A percentile compares a stretch with the other conserved stretches of the same genome.
phyloP scores from a whole-genome alignment of 53 echinoderm and acorn worm species.

The Temnopleurus reevesii region DNA sequence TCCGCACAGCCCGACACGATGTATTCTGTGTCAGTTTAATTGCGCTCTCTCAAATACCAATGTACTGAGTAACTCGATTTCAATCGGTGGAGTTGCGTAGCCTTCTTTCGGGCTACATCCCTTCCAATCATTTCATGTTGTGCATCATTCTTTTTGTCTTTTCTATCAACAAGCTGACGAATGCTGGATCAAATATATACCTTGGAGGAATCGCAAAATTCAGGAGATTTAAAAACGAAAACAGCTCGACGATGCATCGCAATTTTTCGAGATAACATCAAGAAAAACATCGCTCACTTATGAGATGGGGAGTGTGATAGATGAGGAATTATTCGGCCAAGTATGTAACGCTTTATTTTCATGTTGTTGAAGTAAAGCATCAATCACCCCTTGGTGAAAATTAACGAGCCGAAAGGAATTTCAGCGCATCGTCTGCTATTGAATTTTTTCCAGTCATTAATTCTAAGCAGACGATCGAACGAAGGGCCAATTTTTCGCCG shows the following conservation, averaged over 20 bases:
- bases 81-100: background rate
- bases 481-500: background rate
- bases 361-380: background rate
- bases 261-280: background rate
- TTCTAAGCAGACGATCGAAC: slow-evolving; percentile 4
- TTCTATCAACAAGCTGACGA: slow-evolving; percentile 2
- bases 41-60: slow-evolving; percentile 9
- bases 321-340: slow-evolving; percentile 27
- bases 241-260: background rate
- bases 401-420: slow-evolving; percentile 46
- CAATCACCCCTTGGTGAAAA: slow-evolving; percentile 18
- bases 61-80: slow-evolving; percentile 8
- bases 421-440: slow-evolving; percentile 29
- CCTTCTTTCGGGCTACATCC: background rate
- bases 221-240: background rate
- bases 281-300: too few relatives aligned
- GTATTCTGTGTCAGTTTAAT: background rate
- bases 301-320: background rate
- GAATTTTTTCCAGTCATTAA: slow-evolving; percentile 43
- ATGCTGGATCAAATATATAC: slow-evolving; percentile 19
- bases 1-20: background rate
- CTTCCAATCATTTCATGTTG: background rate
- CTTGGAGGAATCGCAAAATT: background rate
- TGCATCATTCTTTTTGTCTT: background rate
- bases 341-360: background rate